Evolutionary conservation across 2,888 invertebrate genomes (phyloP).

Genomic region (Melanophora roralis): DNA sequence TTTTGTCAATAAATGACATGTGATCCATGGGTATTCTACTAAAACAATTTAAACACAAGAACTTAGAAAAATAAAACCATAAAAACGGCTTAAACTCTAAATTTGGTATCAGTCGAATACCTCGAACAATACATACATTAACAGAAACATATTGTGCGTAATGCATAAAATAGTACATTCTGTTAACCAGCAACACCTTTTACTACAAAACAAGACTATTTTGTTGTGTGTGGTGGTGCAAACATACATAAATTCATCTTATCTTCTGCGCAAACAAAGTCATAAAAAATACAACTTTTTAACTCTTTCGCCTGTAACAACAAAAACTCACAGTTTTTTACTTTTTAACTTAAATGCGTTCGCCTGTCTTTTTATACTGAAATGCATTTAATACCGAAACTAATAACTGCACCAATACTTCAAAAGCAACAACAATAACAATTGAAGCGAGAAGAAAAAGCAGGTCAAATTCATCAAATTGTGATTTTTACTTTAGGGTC

Average conservation of each 20-base stretch:
- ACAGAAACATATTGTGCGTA: neutral
- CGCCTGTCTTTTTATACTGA: neutral
- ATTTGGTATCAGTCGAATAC: constrained; percentile 23
- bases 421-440: neutral
- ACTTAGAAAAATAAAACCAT: constrained; percentile 29
- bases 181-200: too few relatives aligned
- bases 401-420: constrained; percentile 11
- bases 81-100: constrained; percentile 32
- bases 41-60: constrained; percentile 3
- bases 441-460: constrained; percentile 36
- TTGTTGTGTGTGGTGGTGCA: too few relatives aligned
- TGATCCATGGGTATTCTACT: constrained; percentile 11
- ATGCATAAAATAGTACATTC: too few relatives aligned
- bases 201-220: too few relatives aligned
- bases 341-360: neutral
- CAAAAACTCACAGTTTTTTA: constrained; percentile 6
- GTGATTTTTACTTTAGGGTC: constrained; percentile 57
- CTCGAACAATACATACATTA: neutral
- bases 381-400: neutral
- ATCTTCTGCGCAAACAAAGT: constrained; percentile 49
- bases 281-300: constrained; percentile 45
- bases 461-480: constrained; percentile 61
- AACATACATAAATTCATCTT: neutral
- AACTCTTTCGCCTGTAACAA: constrained; percentile 40
- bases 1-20: constrained; percentile 46